These are phyloP conservation scores for Parambassis ranga DNA, from an alignment of 2,797 vertebrate genomes.

Conservation along the genomic window DNA sequence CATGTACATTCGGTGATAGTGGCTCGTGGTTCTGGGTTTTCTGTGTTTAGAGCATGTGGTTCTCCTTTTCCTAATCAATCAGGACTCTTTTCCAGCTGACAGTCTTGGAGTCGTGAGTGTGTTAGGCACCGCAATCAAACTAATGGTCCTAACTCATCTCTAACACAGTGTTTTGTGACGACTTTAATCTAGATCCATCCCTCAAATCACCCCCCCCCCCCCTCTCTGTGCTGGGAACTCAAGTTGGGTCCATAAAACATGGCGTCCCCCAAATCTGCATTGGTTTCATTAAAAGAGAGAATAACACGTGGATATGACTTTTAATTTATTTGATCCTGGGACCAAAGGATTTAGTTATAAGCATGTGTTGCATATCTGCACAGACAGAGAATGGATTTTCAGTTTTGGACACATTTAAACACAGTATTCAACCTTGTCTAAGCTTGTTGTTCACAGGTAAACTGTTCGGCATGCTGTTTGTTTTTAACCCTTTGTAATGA, in stretches of 20 bases:
- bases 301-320: too few relatives aligned
- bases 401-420: too few relatives aligned
- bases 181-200: constrained; percentile 38
- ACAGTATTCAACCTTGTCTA: too few relatives aligned
- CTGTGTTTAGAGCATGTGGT: constrained; percentile 15
- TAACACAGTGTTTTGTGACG: neutral
- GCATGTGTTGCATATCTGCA: too few relatives aligned
- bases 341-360: too few relatives aligned
- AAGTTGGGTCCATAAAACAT: constrained; percentile 26
- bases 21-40: constrained; percentile 9
- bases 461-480: too few relatives aligned
- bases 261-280: constrained; percentile 7
- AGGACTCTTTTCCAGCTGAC: constrained; percentile 22
- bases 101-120: neutral
- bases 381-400: too few relatives aligned
- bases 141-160: constrained; percentile 37
- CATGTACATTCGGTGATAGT: neutral
- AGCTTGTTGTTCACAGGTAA: too few relatives aligned
- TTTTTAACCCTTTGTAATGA: too few relatives aligned
- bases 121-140: constrained; percentile 25
- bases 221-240: neutral
- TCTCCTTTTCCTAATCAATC: constrained; percentile 36
- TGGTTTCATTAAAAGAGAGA: too few relatives aligned
- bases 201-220: constrained; percentile 16
- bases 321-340: too few relatives aligned